Evolutionary conservation across 1,140 invertebrate genomes (phyloP).

Genomic region (Drosophila bifasciata): DNA sequence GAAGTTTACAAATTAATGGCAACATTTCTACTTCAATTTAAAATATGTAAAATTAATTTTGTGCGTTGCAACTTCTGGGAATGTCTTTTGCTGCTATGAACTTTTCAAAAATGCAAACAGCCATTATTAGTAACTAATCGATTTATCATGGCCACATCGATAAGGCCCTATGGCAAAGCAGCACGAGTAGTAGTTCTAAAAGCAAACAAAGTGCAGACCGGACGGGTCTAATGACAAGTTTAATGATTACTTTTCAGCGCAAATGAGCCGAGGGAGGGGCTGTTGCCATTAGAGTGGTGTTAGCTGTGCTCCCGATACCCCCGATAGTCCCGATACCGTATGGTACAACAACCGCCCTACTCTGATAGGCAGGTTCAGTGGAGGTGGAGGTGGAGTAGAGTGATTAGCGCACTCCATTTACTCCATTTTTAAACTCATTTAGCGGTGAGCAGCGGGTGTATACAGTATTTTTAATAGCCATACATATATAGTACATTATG

Average conservation of each 20-base stretch:
- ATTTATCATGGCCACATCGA: background rate
- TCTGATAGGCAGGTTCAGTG: too few species aligned
- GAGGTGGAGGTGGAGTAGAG: constrained; percentile 19
- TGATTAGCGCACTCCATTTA: constrained; percentile 64
- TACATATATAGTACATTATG: background rate
- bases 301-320: background rate
- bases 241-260: constrained; percentile 45
- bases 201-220: background rate
- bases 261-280: constrained; percentile 16
- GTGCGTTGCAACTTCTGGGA: too few species aligned
- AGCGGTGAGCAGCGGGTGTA: constrained; percentile 5
- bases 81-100: too few species aligned
- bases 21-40: too few species aligned
- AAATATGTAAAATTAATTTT: too few species aligned
- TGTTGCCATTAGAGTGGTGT: constrained; percentile 33
- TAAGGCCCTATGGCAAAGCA: background rate
- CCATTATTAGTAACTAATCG: constrained; percentile 7
- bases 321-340: background rate
- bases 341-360: too few species aligned
- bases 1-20: too few species aligned
- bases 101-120: background rate
- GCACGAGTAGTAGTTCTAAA: constrained; percentile 2
- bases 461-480: constrained; percentile 60
- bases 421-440: constrained; percentile 78
- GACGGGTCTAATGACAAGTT: constrained; percentile 40